Evolutionary conservation across 2,888 invertebrate species (phyloP).

Genomic region (Drosophila subsilvestris): DNA sequence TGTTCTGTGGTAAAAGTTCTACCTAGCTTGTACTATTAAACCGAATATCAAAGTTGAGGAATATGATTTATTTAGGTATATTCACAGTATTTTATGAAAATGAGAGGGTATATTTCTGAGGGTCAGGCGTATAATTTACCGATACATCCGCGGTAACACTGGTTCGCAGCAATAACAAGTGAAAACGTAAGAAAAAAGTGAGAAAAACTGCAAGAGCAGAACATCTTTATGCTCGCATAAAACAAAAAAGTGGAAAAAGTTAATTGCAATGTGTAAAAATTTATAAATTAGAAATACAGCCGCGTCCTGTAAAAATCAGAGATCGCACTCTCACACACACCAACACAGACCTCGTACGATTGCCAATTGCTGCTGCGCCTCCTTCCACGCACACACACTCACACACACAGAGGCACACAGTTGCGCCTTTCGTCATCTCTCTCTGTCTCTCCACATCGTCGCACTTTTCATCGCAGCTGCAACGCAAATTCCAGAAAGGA

Average conservation of each 20-base stretch:
- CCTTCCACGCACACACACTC: conserved; percentile 27
- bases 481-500: conserved; percentile 74
- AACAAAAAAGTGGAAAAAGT: background rate
- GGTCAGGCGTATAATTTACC: no score
- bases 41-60: no score
- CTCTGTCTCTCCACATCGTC: conserved; percentile 44
- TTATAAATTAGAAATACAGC: background rate
- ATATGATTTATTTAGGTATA: no score
- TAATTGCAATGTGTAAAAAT: background rate
- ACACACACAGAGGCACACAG: conserved; percentile 13
- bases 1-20: no score
- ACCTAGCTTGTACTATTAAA: no score
- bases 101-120: no score
- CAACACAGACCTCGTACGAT: conserved; percentile 22
- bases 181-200: conserved; percentile 60
- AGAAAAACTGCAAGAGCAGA: conserved; percentile 29
- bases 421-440: conserved; percentile 46
- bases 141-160: no score
- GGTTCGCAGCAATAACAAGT: conserved; percentile 44
- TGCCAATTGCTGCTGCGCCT: conserved; percentile 29
- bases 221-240: background rate
- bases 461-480: conserved; percentile 67
- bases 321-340: conserved; percentile 37
- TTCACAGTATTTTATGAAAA: no score
- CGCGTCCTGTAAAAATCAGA: conserved; percentile 29